Evolutionary conservation across 2,797 vertebrate genomes (phyloP).

Genomic region (Luscinia megarhynchos): DNA sequence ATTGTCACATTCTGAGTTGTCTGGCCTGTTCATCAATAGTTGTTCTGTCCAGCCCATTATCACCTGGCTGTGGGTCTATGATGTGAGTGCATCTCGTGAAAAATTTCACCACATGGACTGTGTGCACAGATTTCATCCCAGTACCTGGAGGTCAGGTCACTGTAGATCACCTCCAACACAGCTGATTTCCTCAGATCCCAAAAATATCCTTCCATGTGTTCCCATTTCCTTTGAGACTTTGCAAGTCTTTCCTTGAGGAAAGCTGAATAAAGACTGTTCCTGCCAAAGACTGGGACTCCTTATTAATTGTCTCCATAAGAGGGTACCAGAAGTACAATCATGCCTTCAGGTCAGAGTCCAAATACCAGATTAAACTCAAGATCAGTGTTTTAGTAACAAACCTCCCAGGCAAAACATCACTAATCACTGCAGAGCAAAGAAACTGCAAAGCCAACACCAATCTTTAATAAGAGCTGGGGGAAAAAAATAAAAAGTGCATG

Average conservation of each 20-base stretch:
- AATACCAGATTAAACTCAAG: background rate
- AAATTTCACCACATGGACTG: background rate
- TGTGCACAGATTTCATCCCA: background rate
- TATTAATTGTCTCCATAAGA: background rate
- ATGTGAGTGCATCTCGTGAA: accelerated
- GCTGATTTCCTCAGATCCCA: background rate
- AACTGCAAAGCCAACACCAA: background rate
- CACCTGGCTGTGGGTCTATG: too few species aligned
- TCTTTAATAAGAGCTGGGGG: background rate
- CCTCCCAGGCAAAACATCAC: background rate
- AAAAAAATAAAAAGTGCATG: too few species aligned
- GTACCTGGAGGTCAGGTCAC: background rate
- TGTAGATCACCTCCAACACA: background rate
- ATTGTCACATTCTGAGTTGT: background rate
- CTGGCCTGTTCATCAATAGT: background rate
- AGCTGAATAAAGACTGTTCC: background rate
- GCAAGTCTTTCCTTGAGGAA: background rate
- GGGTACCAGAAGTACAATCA: background rate
- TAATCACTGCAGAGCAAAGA: background rate
- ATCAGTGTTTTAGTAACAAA: background rate
- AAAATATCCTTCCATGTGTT: background rate
- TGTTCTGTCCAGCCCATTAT: background rate
- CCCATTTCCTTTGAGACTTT: background rate
- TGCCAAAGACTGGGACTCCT: background rate
- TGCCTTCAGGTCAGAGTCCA: background rate